Evolutionary conservation across 2,888 invertebrate genomes (phyloP).

Genomic region (Osmoderma eremita): DNA sequence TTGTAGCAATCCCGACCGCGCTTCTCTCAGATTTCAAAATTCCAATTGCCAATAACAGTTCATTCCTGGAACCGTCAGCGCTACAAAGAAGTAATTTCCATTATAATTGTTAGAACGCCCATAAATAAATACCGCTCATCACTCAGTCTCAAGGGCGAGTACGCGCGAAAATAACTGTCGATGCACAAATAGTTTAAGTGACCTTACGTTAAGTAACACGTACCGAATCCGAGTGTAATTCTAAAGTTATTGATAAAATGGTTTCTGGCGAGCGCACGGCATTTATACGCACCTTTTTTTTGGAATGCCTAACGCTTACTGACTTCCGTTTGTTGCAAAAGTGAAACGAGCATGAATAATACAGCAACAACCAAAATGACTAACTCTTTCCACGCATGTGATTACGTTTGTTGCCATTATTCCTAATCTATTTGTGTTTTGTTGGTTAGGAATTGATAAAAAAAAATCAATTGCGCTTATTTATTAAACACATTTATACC

Average conservation of each 20-base stretch:
- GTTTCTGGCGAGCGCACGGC: neutral
- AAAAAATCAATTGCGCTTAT: too few relatives aligned
- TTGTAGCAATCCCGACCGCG: too few relatives aligned
- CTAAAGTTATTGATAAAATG: neutral
- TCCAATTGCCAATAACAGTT: neutral
- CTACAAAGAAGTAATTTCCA: conserved; percentile 13
- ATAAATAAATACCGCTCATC: conserved; percentile 17
- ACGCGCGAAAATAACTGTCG: conserved; percentile 28
- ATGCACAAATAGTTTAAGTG: conserved; percentile 27
- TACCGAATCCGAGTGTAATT: neutral
- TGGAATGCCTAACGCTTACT: neutral
- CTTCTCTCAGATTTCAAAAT: too few relatives aligned
- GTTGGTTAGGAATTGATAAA: too few relatives aligned
- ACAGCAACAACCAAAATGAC: too few relatives aligned
- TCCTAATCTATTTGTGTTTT: too few relatives aligned
- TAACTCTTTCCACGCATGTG: too few relatives aligned
- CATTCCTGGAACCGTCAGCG: conserved; percentile 10
- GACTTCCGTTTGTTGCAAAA: conserved; percentile 1
- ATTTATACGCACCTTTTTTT: neutral
- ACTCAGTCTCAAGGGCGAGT: conserved; percentile 15
- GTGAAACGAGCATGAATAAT: neutral
- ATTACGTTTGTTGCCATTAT: too few relatives aligned
- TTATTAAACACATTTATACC: too few relatives aligned
- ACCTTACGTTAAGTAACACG: conserved; percentile 26
- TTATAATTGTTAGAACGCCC: conserved; percentile 3